These are phyloP conservation scores for Psittacula cyanocephala DNA, from an alignment of 2,113 vertebrate species.

Conservation along the genomic window DNA sequence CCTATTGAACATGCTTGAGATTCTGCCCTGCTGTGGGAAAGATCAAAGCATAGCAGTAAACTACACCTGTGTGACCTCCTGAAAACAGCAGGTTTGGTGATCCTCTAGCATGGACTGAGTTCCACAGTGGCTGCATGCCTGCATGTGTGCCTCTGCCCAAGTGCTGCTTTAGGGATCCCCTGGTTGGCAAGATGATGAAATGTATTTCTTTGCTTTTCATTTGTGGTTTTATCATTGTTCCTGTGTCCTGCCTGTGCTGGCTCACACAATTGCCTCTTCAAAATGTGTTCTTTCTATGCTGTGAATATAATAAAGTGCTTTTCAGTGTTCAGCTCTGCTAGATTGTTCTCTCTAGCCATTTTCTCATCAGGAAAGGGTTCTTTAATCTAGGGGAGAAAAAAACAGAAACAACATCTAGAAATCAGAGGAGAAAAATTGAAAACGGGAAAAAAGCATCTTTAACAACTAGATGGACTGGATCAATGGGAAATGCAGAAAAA, in stretches of 20 bases:
- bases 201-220: not conserved
- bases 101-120: not conserved
- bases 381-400: not conserved
- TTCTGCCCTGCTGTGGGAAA: not conserved
- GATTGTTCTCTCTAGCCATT: not conserved
- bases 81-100: not conserved
- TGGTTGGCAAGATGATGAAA: rapidly evolving
- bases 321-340: not conserved
- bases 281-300: not conserved
- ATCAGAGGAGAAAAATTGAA: not conserved
- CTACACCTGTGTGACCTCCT: not conserved
- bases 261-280: not conserved
- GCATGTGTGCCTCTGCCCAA: not conserved
- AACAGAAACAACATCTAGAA: not conserved
- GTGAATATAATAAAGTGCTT: not conserved
- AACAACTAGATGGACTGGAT: not conserved
- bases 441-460: not conserved
- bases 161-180: not conserved
- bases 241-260: not conserved
- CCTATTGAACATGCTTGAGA: not conserved
- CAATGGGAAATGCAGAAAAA: not conserved
- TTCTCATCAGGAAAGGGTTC: not conserved
- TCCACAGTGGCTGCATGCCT: not conserved
- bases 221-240: not conserved
- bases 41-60: not conserved